phyloP scores from a whole-genome alignment of 2,888 invertebrate species.

The Rambutsinella grinnellia region DNA sequence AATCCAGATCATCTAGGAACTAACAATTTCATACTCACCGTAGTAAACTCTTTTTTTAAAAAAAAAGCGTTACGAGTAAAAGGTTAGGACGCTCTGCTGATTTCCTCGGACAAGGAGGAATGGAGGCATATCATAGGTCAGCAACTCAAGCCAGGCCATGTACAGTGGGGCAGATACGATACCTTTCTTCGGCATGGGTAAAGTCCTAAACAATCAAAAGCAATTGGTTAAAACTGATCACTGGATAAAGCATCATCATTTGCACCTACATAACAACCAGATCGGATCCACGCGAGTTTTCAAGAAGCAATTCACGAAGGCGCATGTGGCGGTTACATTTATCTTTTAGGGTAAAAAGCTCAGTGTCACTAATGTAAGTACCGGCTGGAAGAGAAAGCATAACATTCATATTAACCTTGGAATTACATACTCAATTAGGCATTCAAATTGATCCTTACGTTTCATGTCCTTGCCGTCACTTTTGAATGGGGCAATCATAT shows the following conservation, averaged over 20 bases:
- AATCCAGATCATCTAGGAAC: background rate
- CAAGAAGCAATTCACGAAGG: constrained; percentile 84
- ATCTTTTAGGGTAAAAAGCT: constrained; percentile 84
- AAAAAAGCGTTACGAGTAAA: constrained; percentile 80
- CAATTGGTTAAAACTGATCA: background rate
- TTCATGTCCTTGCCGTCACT: constrained; percentile 37
- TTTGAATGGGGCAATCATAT: constrained; percentile 66
- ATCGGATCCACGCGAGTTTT: constrained; percentile 85
- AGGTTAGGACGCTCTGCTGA: constrained; percentile 89
- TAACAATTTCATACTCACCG: background rate
- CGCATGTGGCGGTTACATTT: constrained; percentile 92
- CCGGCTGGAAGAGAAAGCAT: constrained; percentile 28
- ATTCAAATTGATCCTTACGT: constrained; percentile 11
- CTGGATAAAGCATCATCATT: background rate
- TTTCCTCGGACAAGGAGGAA: constrained; percentile 87
- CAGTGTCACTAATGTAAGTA: constrained; percentile 76
- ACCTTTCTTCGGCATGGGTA: constrained; percentile 94
- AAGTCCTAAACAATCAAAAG: constrained; percentile 75
- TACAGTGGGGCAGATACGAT: constrained; percentile 92
- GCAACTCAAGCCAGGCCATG: constrained; percentile 95
- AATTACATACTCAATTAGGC: background rate
- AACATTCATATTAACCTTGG: background rate
- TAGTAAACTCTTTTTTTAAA: background rate
- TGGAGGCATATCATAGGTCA: constrained; percentile 90
- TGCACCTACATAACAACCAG: constrained; percentile 86